Evolutionary conservation across 53 echinoderm and acorn worm genomes (phyloP).

Genomic region (Holothuria leucospilota): DNA sequence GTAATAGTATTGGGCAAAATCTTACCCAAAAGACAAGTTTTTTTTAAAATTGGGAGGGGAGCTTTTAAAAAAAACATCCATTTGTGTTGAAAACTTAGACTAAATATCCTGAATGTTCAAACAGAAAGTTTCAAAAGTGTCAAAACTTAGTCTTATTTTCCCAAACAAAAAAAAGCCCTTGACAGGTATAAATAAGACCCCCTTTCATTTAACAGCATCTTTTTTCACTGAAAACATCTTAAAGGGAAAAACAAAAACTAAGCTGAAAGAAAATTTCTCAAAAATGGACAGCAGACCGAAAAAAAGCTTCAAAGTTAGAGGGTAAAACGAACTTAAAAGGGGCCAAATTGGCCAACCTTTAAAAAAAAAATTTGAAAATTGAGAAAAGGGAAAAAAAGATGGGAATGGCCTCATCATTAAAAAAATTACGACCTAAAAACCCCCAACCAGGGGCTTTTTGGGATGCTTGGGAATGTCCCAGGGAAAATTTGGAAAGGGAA

Average conservation of each 20-base stretch:
- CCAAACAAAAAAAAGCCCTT: background rate
- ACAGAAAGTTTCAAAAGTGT: background rate
- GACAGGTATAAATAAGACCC: background rate
- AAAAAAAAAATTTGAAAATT: background rate
- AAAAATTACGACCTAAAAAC: background rate
- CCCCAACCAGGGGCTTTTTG: no score
- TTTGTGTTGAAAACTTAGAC: background rate
- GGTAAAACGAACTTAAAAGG: conserved; percentile 1
- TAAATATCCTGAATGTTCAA: background rate
- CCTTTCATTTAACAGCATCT: background rate
- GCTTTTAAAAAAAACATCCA: no score
- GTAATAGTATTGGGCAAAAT: no score
- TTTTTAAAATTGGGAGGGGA: no score
- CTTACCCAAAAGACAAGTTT: no score
- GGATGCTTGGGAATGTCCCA: no score
- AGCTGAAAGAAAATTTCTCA: background rate
- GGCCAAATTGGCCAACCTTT: conserved; percentile 10
- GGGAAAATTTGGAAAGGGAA: no score
- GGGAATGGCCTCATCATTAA: no score
- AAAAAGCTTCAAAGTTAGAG: background rate
- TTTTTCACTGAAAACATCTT: background rate
- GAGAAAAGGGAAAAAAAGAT: background rate
- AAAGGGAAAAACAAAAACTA: background rate
- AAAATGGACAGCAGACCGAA: background rate
- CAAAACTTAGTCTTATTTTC: background rate